phyloP scores from a whole-genome alignment of 1,140 invertebrate genomes.

The Aplysia californica region DNA sequence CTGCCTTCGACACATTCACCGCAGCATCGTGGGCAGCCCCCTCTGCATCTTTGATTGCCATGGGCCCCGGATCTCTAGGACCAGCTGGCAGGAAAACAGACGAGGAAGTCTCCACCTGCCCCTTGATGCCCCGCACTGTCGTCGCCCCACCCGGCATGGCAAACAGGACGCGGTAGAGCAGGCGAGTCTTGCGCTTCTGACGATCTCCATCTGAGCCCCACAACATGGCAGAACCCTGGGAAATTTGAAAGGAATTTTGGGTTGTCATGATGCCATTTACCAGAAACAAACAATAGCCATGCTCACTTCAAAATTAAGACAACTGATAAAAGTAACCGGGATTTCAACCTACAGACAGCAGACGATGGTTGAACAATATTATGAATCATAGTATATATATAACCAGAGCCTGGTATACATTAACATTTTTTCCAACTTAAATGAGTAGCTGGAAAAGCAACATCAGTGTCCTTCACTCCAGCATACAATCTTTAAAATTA shows the following conservation, averaged over 20 bases:
- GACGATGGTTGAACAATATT: no score
- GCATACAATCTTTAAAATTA: no score
- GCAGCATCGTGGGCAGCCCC: neutral
- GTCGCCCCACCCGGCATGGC: neutral
- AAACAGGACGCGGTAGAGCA: neutral
- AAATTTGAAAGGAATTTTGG: neutral
- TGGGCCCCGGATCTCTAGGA: neutral
- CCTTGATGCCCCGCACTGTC: neutral
- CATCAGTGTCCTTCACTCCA: no score
- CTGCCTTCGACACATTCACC: neutral
- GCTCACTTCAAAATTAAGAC: no score
- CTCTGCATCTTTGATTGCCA: constrained; percentile 2
- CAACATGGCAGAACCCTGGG: constrained; percentile 7
- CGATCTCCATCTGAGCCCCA: constrained; percentile 2
- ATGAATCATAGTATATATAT: no score
- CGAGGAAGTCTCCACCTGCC: neutral
- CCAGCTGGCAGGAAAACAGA: neutral
- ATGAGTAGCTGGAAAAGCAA: no score
- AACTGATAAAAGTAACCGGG: no score
- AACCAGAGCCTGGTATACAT: no score
- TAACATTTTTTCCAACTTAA: no score
- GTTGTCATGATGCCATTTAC: neutral
- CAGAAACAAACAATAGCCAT: no score
- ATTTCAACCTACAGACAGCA: no score
- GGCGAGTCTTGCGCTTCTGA: neutral